Base-by-base conservation (phyloP, 2,888 invertebrate species). In the Gerosis bhagava region DNA sequence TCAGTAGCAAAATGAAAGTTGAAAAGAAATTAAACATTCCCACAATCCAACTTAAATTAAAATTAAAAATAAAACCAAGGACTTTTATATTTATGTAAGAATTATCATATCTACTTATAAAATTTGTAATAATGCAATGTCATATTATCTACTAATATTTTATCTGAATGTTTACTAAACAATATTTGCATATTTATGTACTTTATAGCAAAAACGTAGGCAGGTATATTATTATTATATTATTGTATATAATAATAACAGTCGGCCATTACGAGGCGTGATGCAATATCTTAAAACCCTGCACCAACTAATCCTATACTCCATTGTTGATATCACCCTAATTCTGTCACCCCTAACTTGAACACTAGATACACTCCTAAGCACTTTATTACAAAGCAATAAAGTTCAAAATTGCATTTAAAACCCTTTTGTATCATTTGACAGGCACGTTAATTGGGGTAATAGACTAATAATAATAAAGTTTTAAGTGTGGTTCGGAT, bases 201-300 rank as follows among this genome's bases (percentile, higher is more conserved):
- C n/a, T n/a, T n/a, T n/a, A n/a, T n/a, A n/a, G n/a, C n/a, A n/a
- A n/a, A n/a, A n/a, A n/a, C n/a, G n/a, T n/a, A n/a, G n/a, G n/a
- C n/a, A n/a, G n/a, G n/a, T n/a, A n/a, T n/a, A n/a, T n/a, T n/a
- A 29, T 29, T 21, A 29, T 51, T 53, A 56, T 54, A 53, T 55
- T 47, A 51, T 52, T 59, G 53, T 57, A 58, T 55, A 58, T 63
- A 63, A 61, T 63, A 65, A 61, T 62, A 62, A 56, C 49, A 47
- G 53, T 46, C 57, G 34, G 67, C 77, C 78, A 79, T 79, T 73
- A 63, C 32, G 22, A 70, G 63, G 67, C 67, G 78, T 78, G 81
- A 78, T 77, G 80, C 83, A 77, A 83, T 74, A 77, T 67, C 70
- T 74, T 86, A 83, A 86, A 77, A 82, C 73, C 76, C 72, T 69